Conservation (phyloP, 2,888 invertebrate species). For the Buathra laborator region DNA sequence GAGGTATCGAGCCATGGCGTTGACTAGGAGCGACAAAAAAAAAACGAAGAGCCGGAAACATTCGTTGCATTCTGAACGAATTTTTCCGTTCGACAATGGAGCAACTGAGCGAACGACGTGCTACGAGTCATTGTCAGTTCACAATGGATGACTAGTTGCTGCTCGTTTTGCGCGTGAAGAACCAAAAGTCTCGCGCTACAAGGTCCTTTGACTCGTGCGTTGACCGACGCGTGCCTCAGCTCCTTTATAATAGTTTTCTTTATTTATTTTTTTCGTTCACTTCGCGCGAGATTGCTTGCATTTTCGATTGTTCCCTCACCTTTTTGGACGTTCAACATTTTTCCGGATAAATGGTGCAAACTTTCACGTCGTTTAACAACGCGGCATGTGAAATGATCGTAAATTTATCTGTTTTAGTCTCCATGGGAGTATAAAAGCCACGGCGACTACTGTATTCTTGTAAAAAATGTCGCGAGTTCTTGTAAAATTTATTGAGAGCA, state of each 20-base stretch:
- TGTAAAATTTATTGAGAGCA: neutral
- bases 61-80: slow-evolving; percentile 65
- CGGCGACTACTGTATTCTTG: slow-evolving; percentile 7
- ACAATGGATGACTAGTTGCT: slow-evolving; percentile 66
- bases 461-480: slow-evolving; percentile 16
- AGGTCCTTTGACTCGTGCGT: slow-evolving; percentile 55
- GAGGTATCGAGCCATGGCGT: slow-evolving; percentile 53
- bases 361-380: slow-evolving; percentile 44
- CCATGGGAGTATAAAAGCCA: neutral
- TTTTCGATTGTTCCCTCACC: slow-evolving; percentile 3
- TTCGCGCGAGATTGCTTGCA: slow-evolving; percentile 11
- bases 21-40: slow-evolving; percentile 38
- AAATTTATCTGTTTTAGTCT: neutral
- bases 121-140: slow-evolving; percentile 62
- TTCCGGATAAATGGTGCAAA: slow-evolving; percentile 22
- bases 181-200: slow-evolving; percentile 52
- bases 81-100: slow-evolving; percentile 60
- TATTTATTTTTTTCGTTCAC: slow-evolving; percentile 33
- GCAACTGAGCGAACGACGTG: slow-evolving; percentile 34
- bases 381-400: slow-evolving; percentile 34
- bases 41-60: slow-evolving; percentile 59
- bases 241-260: slow-evolving; percentile 58
- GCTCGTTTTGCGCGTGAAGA: slow-evolving; percentile 68
- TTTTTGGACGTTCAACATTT: slow-evolving; percentile 34
- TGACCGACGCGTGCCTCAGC: slow-evolving; percentile 53